Evolutionary conservation across 2,888 invertebrate genomes (phyloP), one percentile per base, ranked within the genome.

Genomic region (Poecilobothrus nobilitatus): DNA sequence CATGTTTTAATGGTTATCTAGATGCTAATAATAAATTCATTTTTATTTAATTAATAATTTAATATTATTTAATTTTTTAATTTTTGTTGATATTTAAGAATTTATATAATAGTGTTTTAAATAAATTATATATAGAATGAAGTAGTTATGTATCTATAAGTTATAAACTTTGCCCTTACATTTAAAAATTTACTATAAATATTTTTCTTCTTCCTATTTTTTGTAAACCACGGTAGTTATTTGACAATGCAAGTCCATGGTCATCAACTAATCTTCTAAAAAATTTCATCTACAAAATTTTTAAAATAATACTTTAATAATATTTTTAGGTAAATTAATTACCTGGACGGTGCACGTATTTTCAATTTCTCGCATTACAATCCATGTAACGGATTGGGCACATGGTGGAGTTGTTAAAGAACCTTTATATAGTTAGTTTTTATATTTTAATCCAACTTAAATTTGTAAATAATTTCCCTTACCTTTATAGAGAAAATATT

Each of bases 331-430:
- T 63, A 63, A 20, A 63, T 8, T 20, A 18, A 6, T 63, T 63
- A 63, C 63, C 12, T 63, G 63, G 20, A 15, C 5, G 20, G 21
- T 63, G 5, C 21, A 63, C 5, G 18, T 21, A 12, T 22, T 21
- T 22, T 63, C 22, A 22, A 15, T 22, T 22, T 63, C 10, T 4
- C 22, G 9, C 63, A 63, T 63, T 10, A 63, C 63, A 22, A 63
- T 22, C 63, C 63, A 63, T 12, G 63, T 63, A 63, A 63, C 63
- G 7, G 22, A 20, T 22, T 63, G 10, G 3, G 21, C 8, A 12
- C 63, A 63, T 22, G 63, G 63, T 12, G 63, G 63, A 1, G 63
- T 63, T 20, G 63, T 63, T 63, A 63, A 21, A 22, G 63, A 63
- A 10, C 63, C 63, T 63, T 21, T 22, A 63, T 8, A 22, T 7